Conservation (phyloP, 2,888 invertebrate species). For the Machimus atricapillus region DNA sequence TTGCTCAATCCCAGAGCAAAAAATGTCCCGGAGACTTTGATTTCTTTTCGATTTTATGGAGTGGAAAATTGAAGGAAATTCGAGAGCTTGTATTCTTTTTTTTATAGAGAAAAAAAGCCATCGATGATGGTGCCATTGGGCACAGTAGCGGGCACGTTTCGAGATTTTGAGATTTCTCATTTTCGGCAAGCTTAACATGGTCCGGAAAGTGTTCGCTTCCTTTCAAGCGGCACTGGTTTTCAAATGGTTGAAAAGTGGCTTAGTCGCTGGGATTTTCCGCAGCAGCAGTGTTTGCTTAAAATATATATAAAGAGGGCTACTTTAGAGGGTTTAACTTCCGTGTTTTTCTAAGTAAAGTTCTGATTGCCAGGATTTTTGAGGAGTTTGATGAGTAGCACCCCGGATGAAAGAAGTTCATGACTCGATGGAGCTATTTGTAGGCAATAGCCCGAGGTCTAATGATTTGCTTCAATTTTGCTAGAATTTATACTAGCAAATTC, state of each 20-base stretch:
- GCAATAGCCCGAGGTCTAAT: not conserved
- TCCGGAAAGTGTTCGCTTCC: not conserved
- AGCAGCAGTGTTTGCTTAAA: not conserved
- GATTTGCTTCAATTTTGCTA: not conserved
- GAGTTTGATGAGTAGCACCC: not conserved
- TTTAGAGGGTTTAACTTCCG: not conserved
- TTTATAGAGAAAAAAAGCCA: not conserved
- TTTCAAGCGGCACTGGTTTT: not conserved
- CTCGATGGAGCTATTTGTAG: not conserved
- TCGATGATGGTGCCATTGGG: not conserved
- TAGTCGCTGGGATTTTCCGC: not conserved
- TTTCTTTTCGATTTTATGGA: slow-evolving; percentile 33
- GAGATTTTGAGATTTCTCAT: not conserved
- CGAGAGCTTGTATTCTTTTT: not conserved
- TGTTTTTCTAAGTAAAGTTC: not conserved
- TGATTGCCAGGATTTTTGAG: not conserved
- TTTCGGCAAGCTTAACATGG: slow-evolving; percentile 9
- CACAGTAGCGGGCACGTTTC: not conserved
- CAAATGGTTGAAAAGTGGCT: not conserved
- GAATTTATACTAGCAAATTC: not conserved
- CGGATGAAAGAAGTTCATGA: not conserved
- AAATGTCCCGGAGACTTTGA: not conserved
- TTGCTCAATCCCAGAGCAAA: not conserved
- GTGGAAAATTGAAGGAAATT: slow-evolving; percentile 30
- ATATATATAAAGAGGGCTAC: not conserved